These are phyloP conservation scores for cat (Felis catus) DNA, from an alignment of 2,113 vertebrate species.

Conservation along the genomic window DNA sequence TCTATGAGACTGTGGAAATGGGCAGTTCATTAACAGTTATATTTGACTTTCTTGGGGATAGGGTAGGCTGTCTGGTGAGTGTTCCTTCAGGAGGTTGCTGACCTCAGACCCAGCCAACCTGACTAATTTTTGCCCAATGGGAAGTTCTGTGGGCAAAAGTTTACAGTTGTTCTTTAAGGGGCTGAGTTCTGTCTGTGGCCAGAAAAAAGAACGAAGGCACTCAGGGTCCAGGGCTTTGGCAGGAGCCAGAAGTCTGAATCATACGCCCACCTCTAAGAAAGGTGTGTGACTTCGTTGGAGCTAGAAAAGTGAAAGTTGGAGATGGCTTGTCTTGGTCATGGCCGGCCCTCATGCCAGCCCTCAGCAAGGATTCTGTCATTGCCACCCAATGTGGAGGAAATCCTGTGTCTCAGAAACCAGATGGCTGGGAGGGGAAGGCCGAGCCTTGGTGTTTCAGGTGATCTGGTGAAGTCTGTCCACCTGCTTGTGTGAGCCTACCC, in stretches of 20 bases:
- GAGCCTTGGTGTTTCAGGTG: background rate
- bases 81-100: background rate
- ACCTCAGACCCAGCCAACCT: background rate
- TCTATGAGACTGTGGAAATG: background rate
- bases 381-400: constrained; percentile 33
- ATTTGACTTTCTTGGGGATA: background rate
- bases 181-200: background rate
- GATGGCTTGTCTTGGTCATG: background rate
- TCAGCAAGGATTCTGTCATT: background rate
- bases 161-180: background rate
- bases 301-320: background rate
- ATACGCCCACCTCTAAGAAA: background rate
- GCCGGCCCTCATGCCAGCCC: background rate
- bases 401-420: constrained; percentile 53
- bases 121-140: constrained; percentile 8
- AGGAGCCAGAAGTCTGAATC: background rate
- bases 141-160: background rate
- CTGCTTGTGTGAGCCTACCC: background rate
- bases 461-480: background rate
- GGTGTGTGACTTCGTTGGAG: background rate
- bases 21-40: background rate
- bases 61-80: background rate
- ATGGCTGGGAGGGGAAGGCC: background rate
- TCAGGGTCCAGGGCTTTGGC: background rate
- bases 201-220: constrained; percentile 45